Base-by-base conservation (phyloP, 2,113 vertebrate species). In the Cynopterus brachyotis region DNA sequence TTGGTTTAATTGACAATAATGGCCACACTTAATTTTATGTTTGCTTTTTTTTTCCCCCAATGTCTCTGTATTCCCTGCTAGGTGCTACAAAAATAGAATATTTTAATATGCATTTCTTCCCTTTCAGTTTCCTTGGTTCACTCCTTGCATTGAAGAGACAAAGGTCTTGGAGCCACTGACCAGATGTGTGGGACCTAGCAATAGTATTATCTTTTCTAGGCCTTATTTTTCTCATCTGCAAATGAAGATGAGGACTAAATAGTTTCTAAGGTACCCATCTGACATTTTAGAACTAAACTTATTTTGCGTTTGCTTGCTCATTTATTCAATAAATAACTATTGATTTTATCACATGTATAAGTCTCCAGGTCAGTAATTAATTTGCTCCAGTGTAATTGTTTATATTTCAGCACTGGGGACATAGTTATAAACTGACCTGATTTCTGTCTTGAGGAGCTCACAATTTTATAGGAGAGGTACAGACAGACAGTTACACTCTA, bases 301-400 rank as follows among this genome's bases (percentile, higher is more conserved):
- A 30, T 59, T 47, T 20, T 90, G 42, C 24, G 26, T 69, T 90
- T 80, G 22, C 13, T 62, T 55, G 37, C 79, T 94, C 47, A 79
- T 64, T 92, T 94, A 78, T 92, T 85, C 32, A 78, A 19, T 69
- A 62, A 91, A 6, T 88, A 92, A 60, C 28, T 90, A 79, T n/a
- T 95, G 87, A 95, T 93, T 96, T 90, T 32, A 94, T 64, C 72
- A 32, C 32, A 53, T 62, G 55, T 42, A 47, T 45, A 89, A 70
- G 75, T 84, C 72, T 95, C 30, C 60, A 73, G 57, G 50, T n/a
- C 3, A 45, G 35, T 82, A 90, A 92, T 85, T 88, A 95, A 81
- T 30, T 94, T 75, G 19, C 32, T 66, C n/a, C 30, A 17, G 7
- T 59, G 7, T 66, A 87, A 86, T 70, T 94, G 59, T 91, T 83